phyloP scores from a whole-genome alignment of 1,140 invertebrate species.

The Leptopilina boulardi region DNA sequence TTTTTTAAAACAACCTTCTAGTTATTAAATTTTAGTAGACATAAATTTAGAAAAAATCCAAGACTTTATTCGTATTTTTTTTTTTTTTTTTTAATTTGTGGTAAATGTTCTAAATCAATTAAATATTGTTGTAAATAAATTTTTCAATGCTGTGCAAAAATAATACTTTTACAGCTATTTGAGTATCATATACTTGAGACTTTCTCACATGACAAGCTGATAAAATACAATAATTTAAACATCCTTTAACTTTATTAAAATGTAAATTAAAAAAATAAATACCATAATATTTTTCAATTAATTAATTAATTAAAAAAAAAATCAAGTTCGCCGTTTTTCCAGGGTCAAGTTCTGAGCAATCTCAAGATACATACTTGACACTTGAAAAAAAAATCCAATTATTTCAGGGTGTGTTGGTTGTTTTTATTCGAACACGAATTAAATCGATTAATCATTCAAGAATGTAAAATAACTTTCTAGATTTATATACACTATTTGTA shows the following conservation, averaged over 20 bases:
- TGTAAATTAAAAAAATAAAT: neutral
- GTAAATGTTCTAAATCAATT: neutral
- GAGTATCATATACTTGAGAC: neutral
- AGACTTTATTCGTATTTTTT: neutral
- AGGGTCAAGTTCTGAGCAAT: constrained; percentile 47
- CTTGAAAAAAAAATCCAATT: constrained; percentile 9
- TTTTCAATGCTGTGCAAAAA: constrained; percentile 25
- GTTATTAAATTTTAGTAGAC: no score
- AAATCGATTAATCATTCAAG: neutral
- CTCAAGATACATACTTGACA: constrained; percentile 1
- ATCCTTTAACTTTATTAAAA: neutral
- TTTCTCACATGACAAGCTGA: neutral
- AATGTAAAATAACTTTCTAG: neutral
- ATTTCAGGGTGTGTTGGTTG: constrained; percentile 15
- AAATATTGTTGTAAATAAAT: neutral
- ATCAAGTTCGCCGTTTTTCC: constrained; percentile 37
- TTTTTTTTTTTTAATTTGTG: neutral
- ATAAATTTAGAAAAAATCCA: no score
- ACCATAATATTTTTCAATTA: neutral
- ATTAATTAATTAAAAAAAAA: constrained; percentile 37
- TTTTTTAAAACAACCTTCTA: no score
- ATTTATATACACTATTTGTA: neutral
- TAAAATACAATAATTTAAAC: neutral
- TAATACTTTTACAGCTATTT: constrained; percentile 23
- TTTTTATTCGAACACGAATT: neutral